Conservation (phyloP, 2,113 vertebrate genomes). For the Gadus macrocephalus region DNA sequence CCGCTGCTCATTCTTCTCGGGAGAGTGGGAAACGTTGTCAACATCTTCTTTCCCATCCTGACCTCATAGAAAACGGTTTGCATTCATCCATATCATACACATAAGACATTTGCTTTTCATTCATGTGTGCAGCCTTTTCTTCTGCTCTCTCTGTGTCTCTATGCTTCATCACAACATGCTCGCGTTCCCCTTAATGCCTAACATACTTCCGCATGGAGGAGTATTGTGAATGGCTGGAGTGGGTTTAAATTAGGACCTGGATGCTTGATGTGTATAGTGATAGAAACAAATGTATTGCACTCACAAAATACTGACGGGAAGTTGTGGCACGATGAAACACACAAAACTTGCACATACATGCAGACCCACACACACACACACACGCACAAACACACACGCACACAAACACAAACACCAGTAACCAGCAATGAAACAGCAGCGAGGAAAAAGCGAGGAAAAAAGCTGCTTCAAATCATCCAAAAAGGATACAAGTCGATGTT, state of each 20-base stretch:
- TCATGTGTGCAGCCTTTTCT: constrained; percentile 50
- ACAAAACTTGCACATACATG: too few species aligned
- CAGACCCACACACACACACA: too few species aligned
- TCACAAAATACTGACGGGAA: too few species aligned
- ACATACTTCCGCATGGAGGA: too few species aligned
- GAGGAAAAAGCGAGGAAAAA: constrained; percentile 55
- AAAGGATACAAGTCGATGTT: constrained; percentile 74
- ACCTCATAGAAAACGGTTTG: constrained; percentile 65
- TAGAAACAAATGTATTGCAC: too few species aligned
- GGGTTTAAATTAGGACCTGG: too few species aligned
- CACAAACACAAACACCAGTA: constrained; percentile 29
- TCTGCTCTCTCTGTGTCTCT: neutral
- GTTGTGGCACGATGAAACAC: too few species aligned
- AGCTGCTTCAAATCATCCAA: constrained; percentile 81
- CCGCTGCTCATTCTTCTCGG: constrained; percentile 54
- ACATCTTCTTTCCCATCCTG: constrained; percentile 55
- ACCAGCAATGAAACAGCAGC: constrained; percentile 30
- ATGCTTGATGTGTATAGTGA: too few species aligned
- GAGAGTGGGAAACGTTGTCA: constrained; percentile 33
- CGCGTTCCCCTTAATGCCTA: neutral
- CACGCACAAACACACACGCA: constrained; percentile 20
- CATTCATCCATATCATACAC: constrained; percentile 59
- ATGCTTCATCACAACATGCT: neutral
- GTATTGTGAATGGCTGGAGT: too few species aligned
- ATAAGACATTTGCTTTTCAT: constrained; percentile 58